Base-by-base conservation (phyloP, 2,113 vertebrate species). In the Triplophysa siluroides region DNA sequence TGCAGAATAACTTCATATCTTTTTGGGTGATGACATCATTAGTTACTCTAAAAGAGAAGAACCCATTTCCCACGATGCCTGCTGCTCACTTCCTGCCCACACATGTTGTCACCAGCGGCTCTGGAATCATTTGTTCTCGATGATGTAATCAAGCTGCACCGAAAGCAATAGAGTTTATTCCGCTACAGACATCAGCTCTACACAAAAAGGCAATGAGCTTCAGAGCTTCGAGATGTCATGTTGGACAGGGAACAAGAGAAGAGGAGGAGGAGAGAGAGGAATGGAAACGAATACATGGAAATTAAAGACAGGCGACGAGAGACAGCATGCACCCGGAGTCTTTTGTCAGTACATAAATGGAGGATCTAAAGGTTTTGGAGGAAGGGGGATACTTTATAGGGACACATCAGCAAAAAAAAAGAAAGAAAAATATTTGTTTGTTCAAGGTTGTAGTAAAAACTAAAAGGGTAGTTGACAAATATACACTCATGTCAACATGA, bases 101-200 rank as follows among this genome's bases (percentile, higher is more conserved):
- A 82, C 82, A 84, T 81, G 83, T 79, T 82, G 79, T 76, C 80
- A 70, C 56, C 67, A 38, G 75, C 62, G 29, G 62, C 29, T 33
- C 76, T 71, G 70, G 62, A 33, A 83, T 76, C 70, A 66, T 79
- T 78, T 54, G 76, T 71, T 50, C 60, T 71, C 54, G 73, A 79
- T 83, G 82, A 83, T 83, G 78, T 83, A 78, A 85, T 75, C 65
- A 69, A 38, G 43, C 62, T 69, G 75, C 63, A 52, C 38, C 64
- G 47, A 83, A 74, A 69, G 78, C 78, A 80, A 83, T 69, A 60
- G 43, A 16, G 14, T 71, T 75, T 47, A 58, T 65, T 78, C 76
- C 67, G 60, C 83, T 58, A 72, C 69, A 82, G 72, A 74, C 47
- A 80, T 77, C 73, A 74, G 69, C 73, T 45, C 62, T 54, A 78